Percentiles rank a stretch among this genome's conserved stretches.
phyloP scores from a whole-genome alignment of 64 coral and sea anemone species.

The Porites lutea region DNA sequence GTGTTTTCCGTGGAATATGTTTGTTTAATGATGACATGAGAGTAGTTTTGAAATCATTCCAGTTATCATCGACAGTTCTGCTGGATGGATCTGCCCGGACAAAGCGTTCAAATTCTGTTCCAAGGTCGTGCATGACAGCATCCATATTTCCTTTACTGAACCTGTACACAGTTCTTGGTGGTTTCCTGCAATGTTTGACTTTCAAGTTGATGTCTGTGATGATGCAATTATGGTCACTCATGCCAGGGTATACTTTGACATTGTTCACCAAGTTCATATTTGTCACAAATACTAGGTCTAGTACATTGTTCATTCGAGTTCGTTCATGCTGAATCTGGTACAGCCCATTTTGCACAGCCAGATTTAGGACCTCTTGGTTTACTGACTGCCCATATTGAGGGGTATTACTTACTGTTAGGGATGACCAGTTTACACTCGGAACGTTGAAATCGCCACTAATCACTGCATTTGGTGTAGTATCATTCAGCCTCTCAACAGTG shows the following conservation, averaged over 20 bases:
- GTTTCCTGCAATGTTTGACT: conserved; percentile 51
- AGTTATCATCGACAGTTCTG: conserved; percentile 55
- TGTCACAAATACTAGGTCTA: too few relatives aligned
- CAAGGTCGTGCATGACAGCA: conserved; percentile 36
- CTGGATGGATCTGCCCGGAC: conserved; percentile 10
- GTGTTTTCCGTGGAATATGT: conserved; percentile 64
- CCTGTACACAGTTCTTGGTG: conserved; percentile 40
- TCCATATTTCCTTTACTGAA: conserved; percentile 71
- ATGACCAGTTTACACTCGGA: conserved; percentile 48
- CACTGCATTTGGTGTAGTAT: conserved; percentile 58
- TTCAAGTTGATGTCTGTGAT: conserved; percentile 63
- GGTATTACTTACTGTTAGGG: neutral
- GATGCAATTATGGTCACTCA: conserved; percentile 71
- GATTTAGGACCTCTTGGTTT: conserved; percentile 49
- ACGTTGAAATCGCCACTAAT: conserved; percentile 65
- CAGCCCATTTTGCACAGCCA: conserved; percentile 39
- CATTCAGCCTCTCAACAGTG: conserved; percentile 38
- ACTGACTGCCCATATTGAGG: conserved; percentile 65
- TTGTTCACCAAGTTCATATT: conserved; percentile 44
- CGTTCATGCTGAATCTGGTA: conserved; percentile 54
- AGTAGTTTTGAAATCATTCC: conserved; percentile 60
- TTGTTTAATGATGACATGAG: conserved; percentile 59
- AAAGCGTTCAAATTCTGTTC: conserved; percentile 26
- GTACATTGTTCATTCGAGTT: conserved; percentile 45
- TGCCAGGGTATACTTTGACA: conserved; percentile 42